Evolutionary conservation across 2,888 invertebrate species (phyloP), one percentile per base, ranked within the genome.

Genomic region (Lacanobia oleracea): DNA sequence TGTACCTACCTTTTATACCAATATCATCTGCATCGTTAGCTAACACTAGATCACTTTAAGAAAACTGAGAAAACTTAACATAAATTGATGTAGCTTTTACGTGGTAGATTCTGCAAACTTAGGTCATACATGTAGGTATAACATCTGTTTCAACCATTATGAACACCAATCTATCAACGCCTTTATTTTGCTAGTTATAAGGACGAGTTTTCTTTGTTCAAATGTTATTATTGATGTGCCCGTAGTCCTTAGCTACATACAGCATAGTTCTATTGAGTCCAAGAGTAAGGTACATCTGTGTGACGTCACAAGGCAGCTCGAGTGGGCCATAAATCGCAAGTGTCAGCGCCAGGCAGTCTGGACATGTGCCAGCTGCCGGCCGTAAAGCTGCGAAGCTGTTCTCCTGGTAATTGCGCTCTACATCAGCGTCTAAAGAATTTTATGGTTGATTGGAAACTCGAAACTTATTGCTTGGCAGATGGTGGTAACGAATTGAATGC

Each of bases 251-350:
- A 18, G 10, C 8, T 18, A 27, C 2, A n/a, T 53, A n/a, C n/a
- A 45, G n/a, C 27, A 61, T 21, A 56, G 23, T 50, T 50, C 33
- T 45, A 45, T 57, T 45, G 78, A 9, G 27, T 33, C 56, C 37
- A 14, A 10, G 45, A 21, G 37, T 37, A 16, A 40, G 56, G 64
- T 50, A 51, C 53, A 54, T 68, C 50, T 67, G 21, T 33, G 72
- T 81, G 71, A 77, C 63, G 75, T 72, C 62, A 63, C 50, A 10
- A 10, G 33, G 57, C n/a, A 62, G 64, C 56, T 62, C 62, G 73
- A 77, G 77, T 72, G 71, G 70, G 72, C 75, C 53, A 85, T 87
- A 88, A 88, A 87, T 83, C 67, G 72, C 69, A 67, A 27, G 63
- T 75, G 80, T 80, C 81, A 77, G 77, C 79, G 77, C 64, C 77